phyloP scores from a whole-genome alignment of 2,797 vertebrate species.

The Graptemys geographica region DNA sequence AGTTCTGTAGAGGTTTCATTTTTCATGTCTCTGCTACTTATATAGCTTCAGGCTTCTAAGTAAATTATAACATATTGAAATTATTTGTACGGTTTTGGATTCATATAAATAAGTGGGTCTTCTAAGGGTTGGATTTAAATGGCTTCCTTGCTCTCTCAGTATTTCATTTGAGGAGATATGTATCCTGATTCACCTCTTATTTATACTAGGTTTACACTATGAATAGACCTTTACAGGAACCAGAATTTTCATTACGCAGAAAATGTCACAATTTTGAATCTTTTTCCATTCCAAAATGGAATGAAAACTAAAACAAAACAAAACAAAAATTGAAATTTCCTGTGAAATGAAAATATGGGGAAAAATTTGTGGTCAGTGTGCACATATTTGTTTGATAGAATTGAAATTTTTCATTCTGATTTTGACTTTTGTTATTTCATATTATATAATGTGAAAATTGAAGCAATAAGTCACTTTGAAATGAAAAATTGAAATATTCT shows the following conservation, averaged over 20 bases:
- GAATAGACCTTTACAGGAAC: neutral
- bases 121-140: constrained; percentile 37
- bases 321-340: neutral
- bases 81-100: constrained; percentile 48
- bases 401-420: neutral
- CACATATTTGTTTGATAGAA: neutral
- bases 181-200: constrained; percentile 24
- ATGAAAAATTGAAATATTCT: neutral
- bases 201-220: neutral
- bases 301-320: neutral
- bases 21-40: constrained; percentile 47
- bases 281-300: neutral
- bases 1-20: constrained; percentile 49
- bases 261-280: neutral
- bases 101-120: constrained; percentile 49
- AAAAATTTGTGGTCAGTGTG: neutral
- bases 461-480: neutral
- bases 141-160: constrained; percentile 19
- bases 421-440: constrained; percentile 25
- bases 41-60: constrained; percentile 39
- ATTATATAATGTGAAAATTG: neutral
- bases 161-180: neutral
- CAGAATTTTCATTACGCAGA: neutral
- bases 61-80: constrained; percentile 58
- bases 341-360: neutral